These are phyloP conservation scores for Eleutherodactylus coqui DNA, from an alignment of 2,797 vertebrate genomes.

Conservation along the genomic window DNA sequence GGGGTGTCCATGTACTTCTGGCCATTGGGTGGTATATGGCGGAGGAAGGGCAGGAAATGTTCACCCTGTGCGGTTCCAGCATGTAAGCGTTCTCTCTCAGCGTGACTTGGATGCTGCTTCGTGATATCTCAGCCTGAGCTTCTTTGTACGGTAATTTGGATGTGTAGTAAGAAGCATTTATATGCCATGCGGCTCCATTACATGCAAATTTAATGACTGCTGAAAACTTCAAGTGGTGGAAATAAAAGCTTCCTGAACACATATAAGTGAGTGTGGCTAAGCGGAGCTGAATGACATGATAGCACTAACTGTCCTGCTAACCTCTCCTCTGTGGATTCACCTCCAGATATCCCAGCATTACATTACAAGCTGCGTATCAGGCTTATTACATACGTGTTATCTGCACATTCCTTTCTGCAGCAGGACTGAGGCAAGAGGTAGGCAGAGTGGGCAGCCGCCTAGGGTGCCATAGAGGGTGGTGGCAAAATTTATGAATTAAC, in stretches of 20 bases:
- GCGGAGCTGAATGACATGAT: background rate
- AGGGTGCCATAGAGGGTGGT: background rate
- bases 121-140: background rate
- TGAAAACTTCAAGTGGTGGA: background rate
- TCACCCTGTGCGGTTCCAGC: background rate
- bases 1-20: too few species aligned
- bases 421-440: background rate
- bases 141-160: background rate
- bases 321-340: background rate
- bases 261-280: background rate
- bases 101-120: background rate
- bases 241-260: background rate
- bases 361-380: background rate
- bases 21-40: background rate
- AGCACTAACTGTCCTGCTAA: background rate
- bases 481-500: too few species aligned
- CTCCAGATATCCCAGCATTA: background rate
- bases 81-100: background rate
- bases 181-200: background rate
- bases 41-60: background rate
- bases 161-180: background rate
- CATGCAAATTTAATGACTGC: slow-evolving; percentile 16
- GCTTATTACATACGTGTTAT: too few species aligned
- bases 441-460: background rate
- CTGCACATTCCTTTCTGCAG: too few species aligned